Percentiles rank a stretch among this genome's conserved stretches.
phyloP scores from a whole-genome alignment of 2,113 vertebrate genomes.

The Gnathonemus echidnorhynchus region DNA sequence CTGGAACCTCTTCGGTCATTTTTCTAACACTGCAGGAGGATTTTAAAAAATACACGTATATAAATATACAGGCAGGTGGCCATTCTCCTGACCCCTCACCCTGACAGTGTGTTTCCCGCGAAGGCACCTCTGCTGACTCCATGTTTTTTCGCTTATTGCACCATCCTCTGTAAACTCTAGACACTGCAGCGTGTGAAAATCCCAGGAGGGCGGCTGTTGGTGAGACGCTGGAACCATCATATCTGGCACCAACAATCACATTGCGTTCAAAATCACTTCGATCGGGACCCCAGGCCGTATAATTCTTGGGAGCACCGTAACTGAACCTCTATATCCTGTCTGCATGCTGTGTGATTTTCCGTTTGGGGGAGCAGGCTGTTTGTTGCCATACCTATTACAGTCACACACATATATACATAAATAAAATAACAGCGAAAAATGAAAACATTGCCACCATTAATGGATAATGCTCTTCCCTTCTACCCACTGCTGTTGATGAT shows the following conservation, averaged over 20 bases:
- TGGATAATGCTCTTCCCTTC: neutral
- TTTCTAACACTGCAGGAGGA: neutral
- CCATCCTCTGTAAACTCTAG: neutral
- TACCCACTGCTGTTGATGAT: neutral
- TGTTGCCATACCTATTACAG: neutral
- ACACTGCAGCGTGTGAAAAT: neutral
- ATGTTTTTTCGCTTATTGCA: neutral
- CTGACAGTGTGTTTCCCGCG: neutral
- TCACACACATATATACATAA: neutral
- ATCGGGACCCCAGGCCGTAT: neutral
- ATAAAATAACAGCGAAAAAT: neutral
- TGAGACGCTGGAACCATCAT: neutral
- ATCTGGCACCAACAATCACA: neutral
- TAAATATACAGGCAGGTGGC: neutral
- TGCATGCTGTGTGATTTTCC: neutral
- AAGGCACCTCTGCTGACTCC: neutral
- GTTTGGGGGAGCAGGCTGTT: neutral
- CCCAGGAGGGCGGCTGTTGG: neutral
- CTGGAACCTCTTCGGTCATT: neutral
- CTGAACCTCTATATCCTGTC: neutral
- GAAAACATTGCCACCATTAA: neutral
- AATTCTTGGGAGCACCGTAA: neutral
- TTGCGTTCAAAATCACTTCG: neutral
- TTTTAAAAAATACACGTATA: neutral
- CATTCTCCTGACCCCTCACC: neutral